Conservation (phyloP, 1,140 invertebrate genomes). For the Ostrea denselamellosa region DNA sequence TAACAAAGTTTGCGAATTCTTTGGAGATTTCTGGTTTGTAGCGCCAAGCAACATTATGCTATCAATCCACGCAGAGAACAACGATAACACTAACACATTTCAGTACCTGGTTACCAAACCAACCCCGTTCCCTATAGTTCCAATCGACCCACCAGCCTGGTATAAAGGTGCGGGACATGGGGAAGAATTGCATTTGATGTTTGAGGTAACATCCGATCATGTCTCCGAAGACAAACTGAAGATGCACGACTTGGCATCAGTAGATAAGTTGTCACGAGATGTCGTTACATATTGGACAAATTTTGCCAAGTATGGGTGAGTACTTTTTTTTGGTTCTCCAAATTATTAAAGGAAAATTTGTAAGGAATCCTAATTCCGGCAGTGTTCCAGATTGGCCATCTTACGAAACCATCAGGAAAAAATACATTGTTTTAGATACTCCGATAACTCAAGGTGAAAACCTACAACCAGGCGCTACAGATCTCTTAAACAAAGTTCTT, state of each 20-base stretch:
- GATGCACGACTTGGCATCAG: slow-evolving; percentile 71
- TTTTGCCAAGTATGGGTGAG: slow-evolving; percentile 95
- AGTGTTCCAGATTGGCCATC: background rate
- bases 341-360: too few relatives aligned
- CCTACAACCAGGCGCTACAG: background rate
- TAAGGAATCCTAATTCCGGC: background rate
- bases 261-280: slow-evolving; percentile 90
- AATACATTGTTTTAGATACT: background rate
- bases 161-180: slow-evolving; percentile 52
- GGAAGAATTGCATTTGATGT: slow-evolving; percentile 50
- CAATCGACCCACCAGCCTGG: slow-evolving; percentile 46
- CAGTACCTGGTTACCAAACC: slow-evolving; percentile 50
- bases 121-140: background rate
- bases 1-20: background rate
- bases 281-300: slow-evolving; percentile 95
- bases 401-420: background rate
- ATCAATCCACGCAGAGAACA: slow-evolving; percentile 32
- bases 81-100: slow-evolving; percentile 43
- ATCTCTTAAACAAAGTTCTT: background rate
- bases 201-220: background rate
- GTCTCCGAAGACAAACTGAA: background rate
- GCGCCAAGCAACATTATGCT: slow-evolving; percentile 20
- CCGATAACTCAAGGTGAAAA: background rate
- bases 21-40: slow-evolving; percentile 13
- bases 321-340: slow-evolving; percentile 58